phyloP scores from a whole-genome alignment of 2,797 vertebrate species.

The Periophthalmus magnuspinnatus region DNA sequence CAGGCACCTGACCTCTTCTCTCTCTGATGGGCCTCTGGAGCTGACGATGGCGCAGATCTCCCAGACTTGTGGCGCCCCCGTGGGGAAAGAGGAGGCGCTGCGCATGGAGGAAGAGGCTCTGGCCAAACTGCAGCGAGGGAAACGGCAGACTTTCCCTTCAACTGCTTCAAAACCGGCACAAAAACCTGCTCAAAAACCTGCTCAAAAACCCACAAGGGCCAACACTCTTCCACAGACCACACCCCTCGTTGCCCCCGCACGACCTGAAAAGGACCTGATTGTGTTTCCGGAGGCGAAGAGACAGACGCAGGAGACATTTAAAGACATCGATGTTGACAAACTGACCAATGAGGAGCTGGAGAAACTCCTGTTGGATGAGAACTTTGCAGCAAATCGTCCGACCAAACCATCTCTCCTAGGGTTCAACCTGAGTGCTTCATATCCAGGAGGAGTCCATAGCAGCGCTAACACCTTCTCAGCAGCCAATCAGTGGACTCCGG shows the following conservation, averaged over 20 bases:
- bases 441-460: constrained; percentile 81
- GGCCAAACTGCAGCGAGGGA: constrained; percentile 89
- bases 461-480: constrained; percentile 74
- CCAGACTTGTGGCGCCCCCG: constrained; percentile 80
- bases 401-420: constrained; percentile 71
- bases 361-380: constrained; percentile 90
- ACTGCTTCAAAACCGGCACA: constrained; percentile 55
- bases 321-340: constrained; percentile 88
- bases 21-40: constrained; percentile 77
- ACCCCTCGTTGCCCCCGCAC: constrained; percentile 44
- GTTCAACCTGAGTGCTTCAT: constrained; percentile 83
- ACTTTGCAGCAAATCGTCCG: constrained; percentile 81
- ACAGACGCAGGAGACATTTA: constrained; percentile 78
- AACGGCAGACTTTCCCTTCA: constrained; percentile 65
- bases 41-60: constrained; percentile 95
- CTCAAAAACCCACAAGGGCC: constrained; percentile 37
- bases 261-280: constrained; percentile 92
- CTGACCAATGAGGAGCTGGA: constrained; percentile 91
- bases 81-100: constrained; percentile 96
- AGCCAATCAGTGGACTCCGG: constrained; percentile 82
- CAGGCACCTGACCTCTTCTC: constrained; percentile 72
- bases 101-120: constrained; percentile 97
- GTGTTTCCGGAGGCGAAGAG: constrained; percentile 90
- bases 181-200: constrained; percentile 30
- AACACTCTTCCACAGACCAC: constrained; percentile 54